Evolutionary conservation across 2,888 invertebrate genomes (phyloP), one percentile per base, ranked within the genome.

Genomic region (Ochlodes sylvanus): DNA sequence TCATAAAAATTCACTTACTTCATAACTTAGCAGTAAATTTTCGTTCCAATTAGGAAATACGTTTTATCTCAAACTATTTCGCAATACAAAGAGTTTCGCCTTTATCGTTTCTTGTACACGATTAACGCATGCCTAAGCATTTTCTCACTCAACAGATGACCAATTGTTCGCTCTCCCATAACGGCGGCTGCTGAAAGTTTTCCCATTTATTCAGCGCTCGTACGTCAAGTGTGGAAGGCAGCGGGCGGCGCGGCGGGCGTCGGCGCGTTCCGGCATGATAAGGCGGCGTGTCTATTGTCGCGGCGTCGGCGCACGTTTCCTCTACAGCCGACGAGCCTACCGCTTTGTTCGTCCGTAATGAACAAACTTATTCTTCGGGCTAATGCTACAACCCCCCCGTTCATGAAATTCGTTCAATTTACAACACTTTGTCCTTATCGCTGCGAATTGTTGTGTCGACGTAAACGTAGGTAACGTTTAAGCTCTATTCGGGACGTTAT

Each of bases 251-350:
- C 69, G 76, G 73, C 71, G 79, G 79, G 75, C 63, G 50, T 19
- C 84, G 88, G 80, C 89, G 87, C 92, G 90, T 92, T 92, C 92
- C 93, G 92, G 92, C 88, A 85, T 78, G 92, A 92, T 93, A 92
- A 92, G 90, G 89, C 90, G 84, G 84, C 84, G 85, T 80, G 81
- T 75, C 89, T 78, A 89, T 93, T 93, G 92, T 93, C 79, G 83
- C 87, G 85, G 90, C 93, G 91, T 92, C 89, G 90, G 90, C 92
- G 91, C 92, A 92, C 90, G 92, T 92, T 93, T 92, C 92, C 92
- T 92, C 86, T 83, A 80, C 85, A 84, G 87, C 87, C 89, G 90
- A 80, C 90, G 89, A 87, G 92, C 91, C 92, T 88, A 87, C 88
- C 77, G 86, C 83, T 83, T 92, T 92, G 93, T 92, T 92, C 88